Base-by-base conservation (phyloP, 2,888 invertebrate species). In the Anorthoa munda region DNA sequence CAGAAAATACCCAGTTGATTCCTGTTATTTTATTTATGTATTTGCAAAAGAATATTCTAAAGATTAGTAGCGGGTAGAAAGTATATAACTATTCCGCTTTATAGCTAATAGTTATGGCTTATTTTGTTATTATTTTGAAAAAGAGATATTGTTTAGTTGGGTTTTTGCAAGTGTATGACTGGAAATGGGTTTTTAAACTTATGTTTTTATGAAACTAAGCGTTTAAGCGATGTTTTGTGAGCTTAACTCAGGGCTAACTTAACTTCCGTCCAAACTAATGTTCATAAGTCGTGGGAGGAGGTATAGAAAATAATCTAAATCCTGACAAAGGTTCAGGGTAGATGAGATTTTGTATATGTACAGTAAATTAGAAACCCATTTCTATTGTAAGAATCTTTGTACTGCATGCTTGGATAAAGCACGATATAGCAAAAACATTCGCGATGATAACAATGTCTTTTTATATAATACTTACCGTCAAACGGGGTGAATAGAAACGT, bases 151-250 rank as follows among this genome's bases (percentile, higher is more conserved):
- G 50, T 80, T 65, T 12, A 55, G 17, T 60, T 55, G 53, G 53
- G 46, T 55, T 48, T 64, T 60, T 64, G 46, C 9, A 64, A 64
- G 2, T 61, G 45, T 75, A 31, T 65, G 75, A 55, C 58, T 77
- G 82, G 83, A 82, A 82, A 79, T 79, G 83, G 83, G 63, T 79
- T 79, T 82, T 79, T 79, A 79, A 78, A 67, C 48, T 58, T 63
- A 58, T 71, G 64, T 77, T 78, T 59, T 46, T 82, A 65, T 26
- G 18, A 65, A 64, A 67, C 59, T 58, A 75, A 61, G 51, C 61
- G 31, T 61, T 78, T 69, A 69, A 78, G 82, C 78, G 82, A 78
- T 78, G 82, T 82, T 77, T 69, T 59, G 77, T 65, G 78, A 82
- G 82, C 82, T 77, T 78, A 64, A 82, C 65, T 77, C 82, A 55